Conservation (phyloP, 2,888 invertebrate species). For the Rhingia rostrata region DNA sequence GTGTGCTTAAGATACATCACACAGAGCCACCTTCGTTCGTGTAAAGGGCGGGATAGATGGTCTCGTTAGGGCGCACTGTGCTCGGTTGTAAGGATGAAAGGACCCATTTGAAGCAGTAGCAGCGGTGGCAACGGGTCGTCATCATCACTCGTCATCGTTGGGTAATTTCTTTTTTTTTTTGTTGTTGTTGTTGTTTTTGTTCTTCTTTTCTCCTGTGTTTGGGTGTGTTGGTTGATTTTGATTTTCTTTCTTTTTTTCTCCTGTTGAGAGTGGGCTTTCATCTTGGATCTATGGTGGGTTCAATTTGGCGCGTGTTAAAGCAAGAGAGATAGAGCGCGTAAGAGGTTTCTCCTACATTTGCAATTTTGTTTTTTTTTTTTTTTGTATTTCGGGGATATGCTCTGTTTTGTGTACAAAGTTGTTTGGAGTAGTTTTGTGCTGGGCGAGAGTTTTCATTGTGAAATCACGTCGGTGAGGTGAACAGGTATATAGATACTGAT, state of each 20-base stretch:
- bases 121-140: constrained; percentile 1
- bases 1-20: constrained; percentile 41
- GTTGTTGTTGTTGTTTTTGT: neutral
- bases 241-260: constrained; percentile 44
- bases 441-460: constrained; percentile 28
- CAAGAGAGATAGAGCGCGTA: constrained; percentile 9
- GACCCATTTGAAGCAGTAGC: constrained; percentile 6
- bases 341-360: neutral
- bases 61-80: neutral
- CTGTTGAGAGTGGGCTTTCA: constrained; percentile 5
- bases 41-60: constrained; percentile 59
- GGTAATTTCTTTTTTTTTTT: too few species aligned
- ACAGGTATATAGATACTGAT: constrained; percentile 4
- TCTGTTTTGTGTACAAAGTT: constrained; percentile 4
- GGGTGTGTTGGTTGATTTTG: neutral
- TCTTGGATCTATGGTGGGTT: neutral
- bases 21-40: constrained; percentile 19
- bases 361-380: neutral
- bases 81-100: constrained; percentile 17
- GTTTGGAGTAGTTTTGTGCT: constrained; percentile 30
- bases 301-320: constrained; percentile 14
- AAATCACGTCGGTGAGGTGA: constrained; percentile 1
- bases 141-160: constrained; percentile 5
- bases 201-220: constrained; percentile 31
- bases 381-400: neutral